Conservation (phyloP, 1,140 invertebrate genomes). For the Polyergus mexicanus region DNA sequence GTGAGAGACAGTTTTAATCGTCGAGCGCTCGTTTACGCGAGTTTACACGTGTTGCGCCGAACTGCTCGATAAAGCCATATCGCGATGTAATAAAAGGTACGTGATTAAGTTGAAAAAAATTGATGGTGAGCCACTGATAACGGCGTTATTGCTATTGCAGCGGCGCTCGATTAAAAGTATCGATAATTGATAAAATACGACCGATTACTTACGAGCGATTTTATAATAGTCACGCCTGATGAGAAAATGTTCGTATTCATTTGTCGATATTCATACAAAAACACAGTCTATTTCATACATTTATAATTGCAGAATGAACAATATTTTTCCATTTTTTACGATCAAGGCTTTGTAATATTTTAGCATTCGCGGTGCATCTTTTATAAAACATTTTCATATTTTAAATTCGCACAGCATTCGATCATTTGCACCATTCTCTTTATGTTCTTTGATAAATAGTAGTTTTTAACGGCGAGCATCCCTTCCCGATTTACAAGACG, state of each 20-base stretch:
- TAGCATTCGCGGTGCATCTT: background rate
- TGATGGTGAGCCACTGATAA: slow-evolving; percentile 52
- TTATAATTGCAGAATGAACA: background rate
- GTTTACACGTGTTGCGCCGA: slow-evolving; percentile 60
- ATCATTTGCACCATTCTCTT: background rate
- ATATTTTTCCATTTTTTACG: background rate
- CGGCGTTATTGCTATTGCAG: slow-evolving; percentile 38
- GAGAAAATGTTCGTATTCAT: slow-evolving; percentile 10
- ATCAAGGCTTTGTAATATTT: background rate
- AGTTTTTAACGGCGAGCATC: background rate
- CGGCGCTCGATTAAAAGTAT: slow-evolving; percentile 52
- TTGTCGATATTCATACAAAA: background rate
- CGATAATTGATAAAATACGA: slow-evolving; percentile 60
- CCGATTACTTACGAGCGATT: slow-evolving; percentile 31
- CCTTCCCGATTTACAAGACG: background rate
- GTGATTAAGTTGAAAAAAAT: slow-evolving; percentile 62
- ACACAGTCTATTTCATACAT: background rate
- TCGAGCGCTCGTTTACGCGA: slow-evolving; percentile 49
- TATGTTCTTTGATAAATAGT: background rate
- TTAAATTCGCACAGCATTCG: background rate
- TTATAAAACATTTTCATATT: background rate
- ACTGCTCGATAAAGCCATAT: slow-evolving; percentile 57
- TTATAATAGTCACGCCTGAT: slow-evolving; percentile 31
- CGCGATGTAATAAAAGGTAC: slow-evolving; percentile 57
- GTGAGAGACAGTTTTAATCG: slow-evolving; percentile 54